These are phyloP conservation scores for Lasioglossum baleicum DNA, from an alignment of 1,140 invertebrate species.

Conservation along the genomic window DNA sequence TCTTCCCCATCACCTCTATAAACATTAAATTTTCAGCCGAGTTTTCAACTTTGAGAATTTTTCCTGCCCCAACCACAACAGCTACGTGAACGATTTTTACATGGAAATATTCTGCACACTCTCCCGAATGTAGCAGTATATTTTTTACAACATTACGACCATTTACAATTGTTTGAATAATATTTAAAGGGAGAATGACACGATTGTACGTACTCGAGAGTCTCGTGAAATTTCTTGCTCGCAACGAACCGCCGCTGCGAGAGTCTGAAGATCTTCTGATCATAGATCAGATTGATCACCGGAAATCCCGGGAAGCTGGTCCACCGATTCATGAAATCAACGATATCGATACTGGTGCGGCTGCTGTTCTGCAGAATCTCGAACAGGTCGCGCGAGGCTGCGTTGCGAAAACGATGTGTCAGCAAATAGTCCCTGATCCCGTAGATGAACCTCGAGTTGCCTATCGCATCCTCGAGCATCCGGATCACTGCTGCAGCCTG, in stretches of 20 bases:
- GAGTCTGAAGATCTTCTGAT: slow-evolving; percentile 79
- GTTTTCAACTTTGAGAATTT: too few relatives aligned
- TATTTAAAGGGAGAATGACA: neutral
- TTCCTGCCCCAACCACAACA: too few relatives aligned
- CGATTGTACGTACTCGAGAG: slow-evolving; percentile 31
- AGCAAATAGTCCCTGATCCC: slow-evolving; percentile 87
- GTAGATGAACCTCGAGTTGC: slow-evolving; percentile 85
- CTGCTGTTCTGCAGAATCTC: slow-evolving; percentile 70
- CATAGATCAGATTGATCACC: slow-evolving; percentile 82
- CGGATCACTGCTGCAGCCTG: slow-evolving; percentile 90
- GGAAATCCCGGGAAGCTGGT: slow-evolving; percentile 94
- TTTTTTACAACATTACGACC: too few relatives aligned
- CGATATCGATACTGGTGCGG: slow-evolving; percentile 22
- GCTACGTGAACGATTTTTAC: too few relatives aligned
- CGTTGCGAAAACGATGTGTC: slow-evolving; percentile 85
- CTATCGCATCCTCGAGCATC: slow-evolving; percentile 92
- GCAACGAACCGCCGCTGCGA: slow-evolving; percentile 85
- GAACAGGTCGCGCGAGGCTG: slow-evolving; percentile 88
- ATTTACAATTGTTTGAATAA: too few relatives aligned
- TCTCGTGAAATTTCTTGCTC: slow-evolving; percentile 9
- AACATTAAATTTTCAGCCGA: too few relatives aligned
- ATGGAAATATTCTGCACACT: too few relatives aligned
- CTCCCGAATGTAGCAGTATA: too few relatives aligned
- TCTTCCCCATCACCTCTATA: too few relatives aligned
- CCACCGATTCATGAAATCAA: slow-evolving; percentile 91